phyloP scores from a whole-genome alignment of 2,888 invertebrate species.

The Brachyptera putata region DNA sequence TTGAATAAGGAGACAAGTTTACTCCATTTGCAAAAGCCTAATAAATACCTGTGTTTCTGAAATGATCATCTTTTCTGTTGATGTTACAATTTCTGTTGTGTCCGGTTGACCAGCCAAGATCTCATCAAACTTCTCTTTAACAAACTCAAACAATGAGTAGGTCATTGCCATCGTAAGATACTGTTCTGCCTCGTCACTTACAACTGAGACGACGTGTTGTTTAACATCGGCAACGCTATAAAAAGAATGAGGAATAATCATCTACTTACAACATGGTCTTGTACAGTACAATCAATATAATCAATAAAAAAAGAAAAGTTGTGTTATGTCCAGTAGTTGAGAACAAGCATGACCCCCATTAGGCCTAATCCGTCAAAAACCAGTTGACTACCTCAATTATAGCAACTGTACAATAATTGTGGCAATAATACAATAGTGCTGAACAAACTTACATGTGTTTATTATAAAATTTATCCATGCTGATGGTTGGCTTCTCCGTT shows the following conservation, averaged over 20 bases:
- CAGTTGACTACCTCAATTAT: background rate
- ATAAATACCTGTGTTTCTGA: conserved; percentile 45
- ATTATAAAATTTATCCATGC: conserved; percentile 90
- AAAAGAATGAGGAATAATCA: too few species aligned
- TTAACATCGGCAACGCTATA: conserved; percentile 65
- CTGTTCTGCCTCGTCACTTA: conserved; percentile 70
- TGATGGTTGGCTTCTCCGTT: conserved; percentile 71
- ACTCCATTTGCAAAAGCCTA: background rate
- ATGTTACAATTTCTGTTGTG: conserved; percentile 43
- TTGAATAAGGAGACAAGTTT: too few species aligned
- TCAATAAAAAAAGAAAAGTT: too few species aligned
- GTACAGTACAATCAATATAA: too few species aligned
- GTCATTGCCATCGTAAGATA: conserved; percentile 92
- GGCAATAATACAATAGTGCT: background rate
- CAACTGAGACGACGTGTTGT: conserved; percentile 57
- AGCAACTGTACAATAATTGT: background rate
- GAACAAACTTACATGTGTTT: conserved; percentile 73
- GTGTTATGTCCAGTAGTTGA: too few species aligned
- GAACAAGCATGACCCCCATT: too few species aligned
- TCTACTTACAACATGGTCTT: too few species aligned
- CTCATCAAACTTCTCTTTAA: conserved; percentile 75
- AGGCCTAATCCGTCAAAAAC: too few species aligned
- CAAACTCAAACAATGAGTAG: conserved; percentile 86
- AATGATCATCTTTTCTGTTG: conserved; percentile 55
- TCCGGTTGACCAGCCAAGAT: conserved; percentile 66